Evolutionary conservation across 2,888 invertebrate species (phyloP), one percentile per base, ranked within the genome.

Genomic region (Microdon myrmicae): DNA sequence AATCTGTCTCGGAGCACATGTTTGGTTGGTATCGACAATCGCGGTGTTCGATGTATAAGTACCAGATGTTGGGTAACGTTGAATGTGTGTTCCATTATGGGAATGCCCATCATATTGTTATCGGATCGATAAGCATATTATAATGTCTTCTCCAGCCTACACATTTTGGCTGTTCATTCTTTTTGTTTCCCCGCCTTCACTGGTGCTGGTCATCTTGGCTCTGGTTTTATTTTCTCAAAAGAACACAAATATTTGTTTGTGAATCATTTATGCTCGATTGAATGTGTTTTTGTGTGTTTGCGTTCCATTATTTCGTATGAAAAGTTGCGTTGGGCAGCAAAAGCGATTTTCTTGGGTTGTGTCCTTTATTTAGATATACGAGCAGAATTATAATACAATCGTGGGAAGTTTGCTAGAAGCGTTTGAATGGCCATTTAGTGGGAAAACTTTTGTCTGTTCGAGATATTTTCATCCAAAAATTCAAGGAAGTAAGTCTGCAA

Each of bases 1-100:
- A 55, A 55, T 55, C 41, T 47, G 39, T 47, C 41, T 39, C 35
- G 19, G 8, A 28, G n/a, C n/a, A n/a, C n/a, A n/a, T n/a, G 16
- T 39, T 39, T 32, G 3, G 19, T 29, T 48, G 29, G n/a, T n/a
- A n/a, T n/a, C n/a, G n/a, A n/a, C n/a, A n/a, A n/a, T n/a, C n/a
- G n/a, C n/a, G n/a, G n/a, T n/a, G n/a, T n/a, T n/a, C n/a, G n/a
- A n/a, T n/a, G n/a, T n/a, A n/a, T n/a, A n/a, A n/a, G n/a, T n/a
- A n/a, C n/a, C n/a, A n/a, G n/a, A n/a, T n/a, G n/a, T n/a, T n/a
- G n/a, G n/a, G n/a, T n/a, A n/a, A n/a, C n/a, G n/a, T n/a, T n/a
- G n/a, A n/a, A n/a, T n/a, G n/a, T n/a, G n/a, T n/a, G n/a, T 28
- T 22, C 23, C 4, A 41, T 34, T 26, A 28, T 28, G 28, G 10